A percentile compares a stretch with the other conserved stretches of the same genome.
phyloP scores from a whole-genome alignment of 2,797 vertebrate genomes.

The Cyclura pinguis region DNA sequence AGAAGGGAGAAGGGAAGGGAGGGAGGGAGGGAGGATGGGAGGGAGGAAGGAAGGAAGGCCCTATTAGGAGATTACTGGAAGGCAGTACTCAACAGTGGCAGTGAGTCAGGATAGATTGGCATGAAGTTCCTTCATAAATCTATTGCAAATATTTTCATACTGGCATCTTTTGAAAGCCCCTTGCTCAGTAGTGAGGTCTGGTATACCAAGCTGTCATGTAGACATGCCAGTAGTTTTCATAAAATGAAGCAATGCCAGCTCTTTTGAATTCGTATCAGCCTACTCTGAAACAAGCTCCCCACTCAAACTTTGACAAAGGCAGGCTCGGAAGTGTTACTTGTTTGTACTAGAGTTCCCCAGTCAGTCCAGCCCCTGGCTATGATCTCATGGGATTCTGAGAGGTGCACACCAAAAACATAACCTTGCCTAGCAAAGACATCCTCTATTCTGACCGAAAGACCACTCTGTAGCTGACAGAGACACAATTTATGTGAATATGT shows the following conservation, averaged over 20 bases:
- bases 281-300: not conserved
- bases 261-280: not conserved
- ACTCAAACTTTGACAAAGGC: not conserved
- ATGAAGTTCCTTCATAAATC: not conserved
- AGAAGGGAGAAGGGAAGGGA: not conserved
- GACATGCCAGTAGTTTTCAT: not conserved
- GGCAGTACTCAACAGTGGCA: rapidly evolving
- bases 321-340: not conserved
- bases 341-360: too few relatives aligned
- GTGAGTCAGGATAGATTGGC: not conserved
- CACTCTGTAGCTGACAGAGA: too few relatives aligned
- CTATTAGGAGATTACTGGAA: not conserved
- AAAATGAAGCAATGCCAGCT: not conserved
- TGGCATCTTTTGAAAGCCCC: not conserved
- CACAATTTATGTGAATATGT: too few relatives aligned
- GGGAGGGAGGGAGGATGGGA: not conserved
- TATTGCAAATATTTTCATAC: not conserved
- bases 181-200: not conserved
- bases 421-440: too few relatives aligned
- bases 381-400: too few relatives aligned
- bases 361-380: too few relatives aligned
- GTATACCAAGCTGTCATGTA: too few relatives aligned
- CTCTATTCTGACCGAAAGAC: not conserved
- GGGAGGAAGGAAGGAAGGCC: not conserved
- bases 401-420: too few relatives aligned